Evolutionary conservation across 1,140 invertebrate genomes (phyloP), one percentile per base, ranked within the genome.

Genomic region (Ceratosolen solmsi): DNA sequence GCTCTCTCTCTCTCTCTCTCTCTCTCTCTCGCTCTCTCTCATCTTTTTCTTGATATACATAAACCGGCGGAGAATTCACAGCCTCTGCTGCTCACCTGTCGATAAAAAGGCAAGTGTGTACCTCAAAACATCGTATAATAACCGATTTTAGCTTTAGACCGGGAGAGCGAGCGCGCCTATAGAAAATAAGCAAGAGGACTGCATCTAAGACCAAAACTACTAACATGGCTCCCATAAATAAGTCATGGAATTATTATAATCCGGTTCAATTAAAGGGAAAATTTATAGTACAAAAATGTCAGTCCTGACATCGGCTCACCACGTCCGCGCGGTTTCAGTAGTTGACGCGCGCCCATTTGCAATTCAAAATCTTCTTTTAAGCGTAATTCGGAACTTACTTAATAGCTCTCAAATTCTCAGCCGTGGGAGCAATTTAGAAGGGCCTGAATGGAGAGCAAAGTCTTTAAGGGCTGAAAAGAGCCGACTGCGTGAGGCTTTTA

Each of bases 191-290:
- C 56, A 73, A 0, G 46, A 33, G 72, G 72, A n/a, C n/a, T 15
- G 30, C 38, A 46, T 87, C 83, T 84, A 84, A 87, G 77, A 76
- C 83, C 78, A 84, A 87, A 88, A 89, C 86, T 82, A 86, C 78
- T 54, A 58, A 54, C 56, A 83, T 63, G 71, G 76, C n/a, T 73
- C 51, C 58, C 85, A 89, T 89, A 89, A 90, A 90, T 90, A 89
- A 89, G 82, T 84, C 72, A 46, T 75, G 75, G 86, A 90, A 90
- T 90, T 89, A 91, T 87, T 89, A 91, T 91, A 89, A 91, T 91
- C 87, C 87, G 86, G 86, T 87, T 89, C 88, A 90, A 91, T 91
- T 90, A 91, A 90, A 90, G 86, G 80, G 82, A 84, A 88, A 91
- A 91, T 91, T 91, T 91, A 91, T 91, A 86, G 89, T 86, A 84